Conservation (phyloP, 2,797 vertebrate genomes). For the Amphiprion clarkii region DNA sequence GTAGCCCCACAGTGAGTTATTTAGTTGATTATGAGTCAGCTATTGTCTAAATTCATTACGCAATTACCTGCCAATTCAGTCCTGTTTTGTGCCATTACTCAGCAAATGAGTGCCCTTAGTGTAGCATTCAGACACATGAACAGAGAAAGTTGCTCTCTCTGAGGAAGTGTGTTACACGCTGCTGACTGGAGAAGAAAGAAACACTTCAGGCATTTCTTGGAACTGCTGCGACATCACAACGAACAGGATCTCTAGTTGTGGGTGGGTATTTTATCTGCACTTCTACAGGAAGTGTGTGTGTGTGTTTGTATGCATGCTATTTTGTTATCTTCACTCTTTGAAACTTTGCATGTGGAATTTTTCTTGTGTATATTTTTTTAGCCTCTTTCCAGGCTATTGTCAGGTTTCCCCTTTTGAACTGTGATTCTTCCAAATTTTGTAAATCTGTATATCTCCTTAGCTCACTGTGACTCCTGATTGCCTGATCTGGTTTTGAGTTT, state of each 20-base stretch:
- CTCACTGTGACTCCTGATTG: constrained; percentile 51
- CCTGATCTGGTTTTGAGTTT: constrained; percentile 43
- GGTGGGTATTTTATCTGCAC: constrained; percentile 47
- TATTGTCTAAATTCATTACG: neutral
- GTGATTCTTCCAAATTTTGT: constrained; percentile 38
- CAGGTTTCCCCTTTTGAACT: constrained; percentile 24
- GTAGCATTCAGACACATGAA: constrained; percentile 14
- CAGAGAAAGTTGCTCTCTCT: constrained; percentile 35
- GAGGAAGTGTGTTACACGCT: constrained; percentile 43
- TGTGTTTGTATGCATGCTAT: constrained; percentile 9
- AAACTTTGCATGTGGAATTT: constrained; percentile 18
- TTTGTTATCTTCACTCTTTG: constrained; percentile 38
- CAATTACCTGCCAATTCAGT: neutral
- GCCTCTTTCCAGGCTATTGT: neutral
- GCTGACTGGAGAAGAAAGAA: constrained; percentile 62
- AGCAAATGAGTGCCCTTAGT: constrained; percentile 1
- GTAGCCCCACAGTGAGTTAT: neutral
- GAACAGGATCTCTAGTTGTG: constrained; percentile 48
- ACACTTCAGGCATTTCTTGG: constrained; percentile 68
- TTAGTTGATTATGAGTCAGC: neutral
- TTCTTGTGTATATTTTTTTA: constrained; percentile 1
- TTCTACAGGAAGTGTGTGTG: constrained; percentile 15
- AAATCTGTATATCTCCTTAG: constrained; percentile 37
- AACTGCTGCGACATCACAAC: constrained; percentile 68
- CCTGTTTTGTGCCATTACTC: neutral